phyloP scores from a whole-genome alignment of 1,140 invertebrate genomes.

The Drosophila dunni region DNA sequence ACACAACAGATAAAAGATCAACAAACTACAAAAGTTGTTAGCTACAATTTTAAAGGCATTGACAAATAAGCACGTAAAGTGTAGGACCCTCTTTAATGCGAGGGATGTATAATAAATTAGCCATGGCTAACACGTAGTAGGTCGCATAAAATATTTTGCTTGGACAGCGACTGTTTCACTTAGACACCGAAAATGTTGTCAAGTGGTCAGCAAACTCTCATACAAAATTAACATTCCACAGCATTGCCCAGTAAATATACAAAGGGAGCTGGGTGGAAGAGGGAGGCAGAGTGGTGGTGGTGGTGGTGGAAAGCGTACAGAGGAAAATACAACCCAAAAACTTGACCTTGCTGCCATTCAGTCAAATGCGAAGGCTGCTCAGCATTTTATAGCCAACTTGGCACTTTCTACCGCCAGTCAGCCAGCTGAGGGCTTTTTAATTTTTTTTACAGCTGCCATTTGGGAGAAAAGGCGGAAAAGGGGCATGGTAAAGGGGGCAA shows the following conservation, averaged over 20 bases:
- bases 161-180: conserved; percentile 47
- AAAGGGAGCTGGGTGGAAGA: conserved; percentile 5
- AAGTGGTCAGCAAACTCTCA: conserved; percentile 64
- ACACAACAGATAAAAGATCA: conserved; percentile 55
- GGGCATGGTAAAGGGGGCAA: not conserved
- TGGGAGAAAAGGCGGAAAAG: conserved; percentile 31
- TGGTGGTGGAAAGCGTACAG: not conserved
- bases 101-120: conserved; percentile 71
- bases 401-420: conserved; percentile 60
- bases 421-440: conserved; percentile 66
- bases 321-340: conserved; percentile 17
- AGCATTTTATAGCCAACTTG: conserved; percentile 70
- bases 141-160: conserved; percentile 65
- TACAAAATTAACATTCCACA: conserved; percentile 71
- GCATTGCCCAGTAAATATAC: conserved; percentile 35
- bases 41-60: conserved; percentile 59
- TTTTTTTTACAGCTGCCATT: conserved; percentile 74
- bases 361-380: conserved; percentile 43
- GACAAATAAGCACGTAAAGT: conserved; percentile 15
- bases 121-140: conserved; percentile 72
- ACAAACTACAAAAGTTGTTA: conserved; percentile 44
- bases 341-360: conserved; percentile 67
- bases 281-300: not conserved
- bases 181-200: conserved; percentile 52
- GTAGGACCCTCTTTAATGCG: conserved; percentile 1